Percentiles rank a stretch among this genome's conserved stretches.
phyloP scores from a whole-genome alignment of 2,113 vertebrate species.

The Dolichotis patagonum region DNA sequence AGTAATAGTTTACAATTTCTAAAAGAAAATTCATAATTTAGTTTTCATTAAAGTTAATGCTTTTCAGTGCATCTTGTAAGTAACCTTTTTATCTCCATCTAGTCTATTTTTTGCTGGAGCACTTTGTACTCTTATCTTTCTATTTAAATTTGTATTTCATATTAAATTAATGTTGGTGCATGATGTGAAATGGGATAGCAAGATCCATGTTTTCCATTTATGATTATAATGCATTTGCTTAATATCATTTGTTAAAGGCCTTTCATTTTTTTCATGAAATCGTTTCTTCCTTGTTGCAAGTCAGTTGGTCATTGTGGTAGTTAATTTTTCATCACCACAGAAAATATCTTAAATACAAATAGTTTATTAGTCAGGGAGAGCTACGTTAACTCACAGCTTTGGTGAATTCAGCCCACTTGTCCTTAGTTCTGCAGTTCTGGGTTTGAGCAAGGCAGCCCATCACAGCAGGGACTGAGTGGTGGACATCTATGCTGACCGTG shows the following conservation, averaged over 20 bases:
- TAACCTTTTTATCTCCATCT: background rate
- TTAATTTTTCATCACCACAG: background rate
- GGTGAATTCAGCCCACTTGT: no score
- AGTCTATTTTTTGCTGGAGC: background rate
- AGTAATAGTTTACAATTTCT: background rate
- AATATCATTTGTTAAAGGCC: background rate
- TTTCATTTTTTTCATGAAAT: background rate
- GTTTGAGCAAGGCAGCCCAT: background rate
- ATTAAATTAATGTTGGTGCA: background rate
- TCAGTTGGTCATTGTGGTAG: background rate
- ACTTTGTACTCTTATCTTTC: background rate
- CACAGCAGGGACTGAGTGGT: no score
- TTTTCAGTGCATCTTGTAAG: background rate
- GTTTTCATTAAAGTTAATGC: background rate
- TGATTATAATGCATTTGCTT: background rate
- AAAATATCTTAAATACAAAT: background rate
- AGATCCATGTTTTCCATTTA: background rate
- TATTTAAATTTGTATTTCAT: background rate
- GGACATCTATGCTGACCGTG: rapidly evolving
- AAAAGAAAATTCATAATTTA: background rate
- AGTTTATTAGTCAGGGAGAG: background rate
- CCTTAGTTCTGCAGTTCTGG: no score
- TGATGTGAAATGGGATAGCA: background rate
- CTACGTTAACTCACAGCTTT: background rate
- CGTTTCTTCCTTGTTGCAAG: background rate